A percentile compares a stretch with the other conserved stretches of the same genome.
Evolutionary conservation across 2,113 vertebrate genomes (phyloP).

Genomic region (Mohoua ochrocephala): DNA sequence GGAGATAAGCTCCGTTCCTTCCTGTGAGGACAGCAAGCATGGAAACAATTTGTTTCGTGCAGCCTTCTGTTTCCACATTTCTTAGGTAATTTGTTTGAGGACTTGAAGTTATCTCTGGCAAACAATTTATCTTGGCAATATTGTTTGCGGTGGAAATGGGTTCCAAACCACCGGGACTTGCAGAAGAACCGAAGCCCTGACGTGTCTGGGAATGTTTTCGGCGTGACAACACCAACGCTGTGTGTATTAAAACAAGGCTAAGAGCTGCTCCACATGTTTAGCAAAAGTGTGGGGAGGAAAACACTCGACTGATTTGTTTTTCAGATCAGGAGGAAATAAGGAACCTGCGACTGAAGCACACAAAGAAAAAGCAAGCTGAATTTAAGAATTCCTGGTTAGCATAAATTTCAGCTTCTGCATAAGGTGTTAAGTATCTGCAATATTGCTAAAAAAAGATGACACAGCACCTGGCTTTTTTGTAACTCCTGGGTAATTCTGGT

Average conservation of each 20-base stretch:
- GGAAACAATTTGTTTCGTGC: conserved; percentile 12
- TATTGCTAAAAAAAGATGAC: not conserved
- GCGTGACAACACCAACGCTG: rapidly evolving
- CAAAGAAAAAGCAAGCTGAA: not conserved
- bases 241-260: not conserved
- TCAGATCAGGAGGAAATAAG: not conserved
- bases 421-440: not conserved
- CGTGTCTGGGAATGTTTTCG: not conserved
- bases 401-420: not conserved
- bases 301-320: not conserved
- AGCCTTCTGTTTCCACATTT: not conserved
- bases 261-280: not conserved
- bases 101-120: conserved; percentile 3
- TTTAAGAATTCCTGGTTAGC: not conserved
- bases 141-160: not conserved
- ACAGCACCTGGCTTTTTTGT: too few relatives aligned
- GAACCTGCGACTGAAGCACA: not conserved
- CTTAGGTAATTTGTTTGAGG: conserved; percentile 58
- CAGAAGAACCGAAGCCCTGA: not conserved
- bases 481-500: not conserved
- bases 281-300: not conserved
- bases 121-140: conserved; percentile 41
- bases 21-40: not conserved
- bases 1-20: conserved; percentile 20
- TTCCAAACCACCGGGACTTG: not conserved